These are phyloP conservation scores for Lissonota sp. DNA, from an alignment of 2,888 invertebrate genomes.

Conservation along the genomic window DNA sequence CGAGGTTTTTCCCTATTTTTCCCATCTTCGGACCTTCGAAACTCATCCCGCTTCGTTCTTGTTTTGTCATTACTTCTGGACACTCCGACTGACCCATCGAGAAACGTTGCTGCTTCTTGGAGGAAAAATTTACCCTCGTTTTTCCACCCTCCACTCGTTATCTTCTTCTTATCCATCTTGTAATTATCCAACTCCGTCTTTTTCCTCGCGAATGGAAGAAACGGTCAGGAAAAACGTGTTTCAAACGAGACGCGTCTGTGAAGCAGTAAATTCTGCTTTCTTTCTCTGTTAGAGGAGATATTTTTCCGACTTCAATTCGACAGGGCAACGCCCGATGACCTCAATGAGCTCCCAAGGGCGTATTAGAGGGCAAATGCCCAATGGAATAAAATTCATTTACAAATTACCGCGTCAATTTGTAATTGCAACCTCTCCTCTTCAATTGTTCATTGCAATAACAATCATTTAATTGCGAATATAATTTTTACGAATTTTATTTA, in stretches of 20 bases:
- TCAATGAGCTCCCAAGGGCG: constrained; percentile 54
- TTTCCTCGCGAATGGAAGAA: not conserved
- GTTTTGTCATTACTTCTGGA: constrained; percentile 39
- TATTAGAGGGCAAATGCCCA: not conserved
- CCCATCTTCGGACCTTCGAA: not conserved
- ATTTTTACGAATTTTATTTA: no score
- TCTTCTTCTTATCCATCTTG: constrained; percentile 56
- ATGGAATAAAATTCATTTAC: not conserved
- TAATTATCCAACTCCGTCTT: constrained; percentile 46
- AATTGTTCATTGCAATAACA: no score
- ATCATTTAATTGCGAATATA: no score
- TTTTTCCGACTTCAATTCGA: constrained; percentile 38
- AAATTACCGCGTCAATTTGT: no score
- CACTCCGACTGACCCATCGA: not conserved
- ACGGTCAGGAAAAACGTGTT: not conserved
- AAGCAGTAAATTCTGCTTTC: constrained; percentile 17
- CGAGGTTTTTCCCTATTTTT: not conserved
- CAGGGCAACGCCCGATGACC: constrained; percentile 57
- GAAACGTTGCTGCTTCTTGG: not conserved
- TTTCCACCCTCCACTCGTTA: constrained; percentile 43
- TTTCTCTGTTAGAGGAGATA: constrained; percentile 3
- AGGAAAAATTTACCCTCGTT: constrained; percentile 38
- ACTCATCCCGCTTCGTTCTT: not conserved
- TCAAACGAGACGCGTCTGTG: constrained; percentile 20
- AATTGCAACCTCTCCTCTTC: no score